These are phyloP conservation scores for Ormyrus labotus DNA, from an alignment of 2,888 invertebrate genomes.

Conservation along the genomic window DNA sequence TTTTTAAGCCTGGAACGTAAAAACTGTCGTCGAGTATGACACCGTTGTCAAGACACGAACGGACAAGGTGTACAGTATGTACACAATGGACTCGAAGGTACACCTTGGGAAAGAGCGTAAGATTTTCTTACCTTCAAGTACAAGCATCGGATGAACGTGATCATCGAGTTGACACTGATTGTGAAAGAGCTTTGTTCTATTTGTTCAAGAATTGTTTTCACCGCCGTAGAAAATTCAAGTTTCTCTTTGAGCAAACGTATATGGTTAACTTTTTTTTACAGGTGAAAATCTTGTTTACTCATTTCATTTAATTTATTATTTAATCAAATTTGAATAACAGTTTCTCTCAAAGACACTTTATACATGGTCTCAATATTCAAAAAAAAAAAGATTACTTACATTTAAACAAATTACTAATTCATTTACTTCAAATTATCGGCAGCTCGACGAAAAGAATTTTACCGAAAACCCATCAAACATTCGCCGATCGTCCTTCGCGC, in stretches of 20 bases:
- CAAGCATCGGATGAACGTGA: conserved; percentile 43
- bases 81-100: conserved; percentile 31
- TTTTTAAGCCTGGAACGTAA: conserved; percentile 34
- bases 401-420: too few species aligned
- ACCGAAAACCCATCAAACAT: too few species aligned
- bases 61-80: conserved; percentile 33
- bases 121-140: conserved; percentile 51
- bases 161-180: conserved; percentile 53
- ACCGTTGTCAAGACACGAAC: conserved; percentile 20
- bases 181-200: conserved; percentile 46
- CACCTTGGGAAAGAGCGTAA: conserved; percentile 47
- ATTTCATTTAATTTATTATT: neutral
- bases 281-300: neutral
- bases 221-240: conserved; percentile 19
- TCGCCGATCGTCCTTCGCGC: neutral
- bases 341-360: too few species aligned
- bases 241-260: neutral
- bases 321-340: too few species aligned
- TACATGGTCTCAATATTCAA: too few species aligned
- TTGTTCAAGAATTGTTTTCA: conserved; percentile 52
- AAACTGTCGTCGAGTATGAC: conserved; percentile 28
- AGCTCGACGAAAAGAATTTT: too few species aligned
- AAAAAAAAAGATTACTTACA: too few species aligned
- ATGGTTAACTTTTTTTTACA: neutral
- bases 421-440: too few species aligned